These are phyloP conservation scores for Cosmorhoe ocellata DNA, from an alignment of 2,888 invertebrate genomes.

Conservation along the genomic window DNA sequence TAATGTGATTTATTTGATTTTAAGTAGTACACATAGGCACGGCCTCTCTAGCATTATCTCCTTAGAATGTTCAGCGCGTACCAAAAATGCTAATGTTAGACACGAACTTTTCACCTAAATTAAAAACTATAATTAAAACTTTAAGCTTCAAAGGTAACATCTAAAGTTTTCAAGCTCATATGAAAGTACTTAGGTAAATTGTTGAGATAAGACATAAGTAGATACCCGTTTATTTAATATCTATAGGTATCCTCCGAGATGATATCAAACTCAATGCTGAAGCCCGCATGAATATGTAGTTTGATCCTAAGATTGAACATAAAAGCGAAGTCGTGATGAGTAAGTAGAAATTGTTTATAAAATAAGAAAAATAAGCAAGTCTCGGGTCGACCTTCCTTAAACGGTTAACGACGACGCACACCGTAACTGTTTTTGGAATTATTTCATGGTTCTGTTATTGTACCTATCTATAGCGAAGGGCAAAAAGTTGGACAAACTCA, in stretches of 20 bases:
- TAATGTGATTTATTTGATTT: too few species aligned
- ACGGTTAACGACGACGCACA: conserved; percentile 3
- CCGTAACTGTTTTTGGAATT: background rate
- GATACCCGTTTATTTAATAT: background rate
- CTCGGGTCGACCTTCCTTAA: conserved; percentile 14
- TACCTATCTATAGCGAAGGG: too few species aligned
- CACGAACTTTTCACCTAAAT: conserved; percentile 9
- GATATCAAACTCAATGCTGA: too few species aligned
- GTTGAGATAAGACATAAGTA: conserved; percentile 9
- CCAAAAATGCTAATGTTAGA: background rate
- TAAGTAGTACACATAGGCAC: too few species aligned
- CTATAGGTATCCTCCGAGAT: background rate
- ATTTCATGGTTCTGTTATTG: background rate
- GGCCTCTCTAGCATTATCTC: too few species aligned
- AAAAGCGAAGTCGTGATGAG: conserved; percentile 10
- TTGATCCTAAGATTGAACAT: conserved; percentile 10
- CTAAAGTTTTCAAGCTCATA: conserved; percentile 15
- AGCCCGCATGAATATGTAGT: background rate
- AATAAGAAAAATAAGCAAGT: conserved; percentile 9
- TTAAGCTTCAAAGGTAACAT: conserved; percentile 1
- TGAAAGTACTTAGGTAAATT: conserved; percentile 16
- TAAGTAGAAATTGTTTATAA: conserved; percentile 15
- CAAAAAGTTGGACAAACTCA: background rate
- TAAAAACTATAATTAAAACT: conserved; percentile 17
- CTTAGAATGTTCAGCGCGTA: background rate